phyloP scores from a whole-genome alignment of 2,113 vertebrate species.

The Tragulus kanchil region DNA sequence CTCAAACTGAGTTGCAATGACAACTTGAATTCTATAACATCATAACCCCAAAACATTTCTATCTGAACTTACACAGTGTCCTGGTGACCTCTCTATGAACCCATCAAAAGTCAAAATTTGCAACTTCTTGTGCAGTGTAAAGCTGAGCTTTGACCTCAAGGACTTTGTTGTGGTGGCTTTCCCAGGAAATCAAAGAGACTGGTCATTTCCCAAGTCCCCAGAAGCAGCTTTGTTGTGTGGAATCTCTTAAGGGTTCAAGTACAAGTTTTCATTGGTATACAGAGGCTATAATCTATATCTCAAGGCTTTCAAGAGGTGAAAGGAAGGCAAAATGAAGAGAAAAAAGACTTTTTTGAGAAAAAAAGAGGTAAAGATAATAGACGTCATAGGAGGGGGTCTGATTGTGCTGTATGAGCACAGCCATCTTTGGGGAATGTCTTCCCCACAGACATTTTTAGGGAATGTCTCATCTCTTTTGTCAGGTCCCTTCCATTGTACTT shows the following conservation, averaged over 20 bases:
- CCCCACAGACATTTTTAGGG: neutral
- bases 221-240: constrained; percentile 67
- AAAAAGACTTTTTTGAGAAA: neutral
- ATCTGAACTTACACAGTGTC: neutral
- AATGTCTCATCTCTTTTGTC: constrained; percentile 37
- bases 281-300: neutral
- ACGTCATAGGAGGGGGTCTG: neutral
- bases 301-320: neutral
- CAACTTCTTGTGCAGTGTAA: constrained; percentile 80
- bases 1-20: constrained; percentile 8
- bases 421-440: neutral
- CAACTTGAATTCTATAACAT: constrained; percentile 27
- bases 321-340: constrained; percentile 24
- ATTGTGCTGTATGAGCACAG: neutral
- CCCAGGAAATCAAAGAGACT: constrained; percentile 82
- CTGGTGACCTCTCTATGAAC: constrained; percentile 82
- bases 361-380: neutral
- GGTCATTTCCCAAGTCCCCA: constrained; percentile 77
- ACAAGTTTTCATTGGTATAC: constrained; percentile 47
- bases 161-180: constrained; percentile 82
- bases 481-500: constrained; percentile 58
- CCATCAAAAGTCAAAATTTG: constrained; percentile 83
- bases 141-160: constrained; percentile 80
- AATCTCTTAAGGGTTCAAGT: constrained; percentile 58
- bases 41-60: neutral